Base-by-base conservation (phyloP, 1,140 invertebrate genomes). In the Ostrea denselamellosa region DNA sequence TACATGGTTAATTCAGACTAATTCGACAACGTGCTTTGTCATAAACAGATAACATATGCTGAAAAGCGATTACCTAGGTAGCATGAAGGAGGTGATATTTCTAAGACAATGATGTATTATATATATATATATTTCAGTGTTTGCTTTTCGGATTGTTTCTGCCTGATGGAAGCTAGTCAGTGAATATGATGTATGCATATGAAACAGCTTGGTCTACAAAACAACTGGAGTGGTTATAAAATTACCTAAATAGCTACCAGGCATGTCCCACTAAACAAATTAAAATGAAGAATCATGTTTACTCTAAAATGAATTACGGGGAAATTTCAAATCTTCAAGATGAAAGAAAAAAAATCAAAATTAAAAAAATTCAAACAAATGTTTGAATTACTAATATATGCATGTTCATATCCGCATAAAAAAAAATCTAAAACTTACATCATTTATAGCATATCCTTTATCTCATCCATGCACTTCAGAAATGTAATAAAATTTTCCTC, bases 101-200 rank as follows among this genome's bases (percentile, higher is more conserved):
- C 68, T 77, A 25, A 77, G 68, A 22, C 22, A 77, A 77, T 77
- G 68, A 77, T 77, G 68, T 77, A 77, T 77, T 34, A 28, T 44
- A 44, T 2, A 44, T 44, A 44, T 2, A 44, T 44, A 44, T 28
- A 77, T 77, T 77, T 62, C 56, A 62, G 56, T 77, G 68, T 77
- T 77, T 77, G 68, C 28, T 28, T 77, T 77, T 77, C 25, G 25
- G 25, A 77, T 77, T 77, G 28, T 34, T 77, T 28, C 28, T 77
- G 68, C 25, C 22, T 22, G 68, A 34, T 77, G 68, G 68, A 77
- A 4, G 68, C 28, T 34, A 25, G 25, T 77, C n/a, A 77, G 22
- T 77, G 25, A 77, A 28, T 28, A 34, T 77, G 68, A 77, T 77
- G 68, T 77, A 77, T 77, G 68, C 25, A 77, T 77, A 77, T 77